Base-by-base conservation (phyloP, 1,140 invertebrate genomes). In the Euglossa dilemma region DNA sequence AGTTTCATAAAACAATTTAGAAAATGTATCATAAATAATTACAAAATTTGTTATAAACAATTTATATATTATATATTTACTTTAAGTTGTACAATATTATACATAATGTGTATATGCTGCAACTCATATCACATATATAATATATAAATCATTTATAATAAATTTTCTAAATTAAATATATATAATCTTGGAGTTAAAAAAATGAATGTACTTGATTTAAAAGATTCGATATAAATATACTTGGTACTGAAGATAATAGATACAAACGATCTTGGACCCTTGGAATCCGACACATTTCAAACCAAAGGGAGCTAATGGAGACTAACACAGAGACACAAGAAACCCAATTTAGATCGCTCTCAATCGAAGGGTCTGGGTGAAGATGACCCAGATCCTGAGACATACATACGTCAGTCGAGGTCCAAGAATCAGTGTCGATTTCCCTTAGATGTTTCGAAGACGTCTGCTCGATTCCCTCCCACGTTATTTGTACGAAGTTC, bases 331-430 rank as follows among this genome's bases (percentile, higher is more conserved):
- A 28, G 45, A 47, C 69, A 52, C 69, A 52, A 71, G 47, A 52
- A 71, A 71, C n/a, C 18, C 25, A 52, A 71, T 71, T 71, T 43
- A 28, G 45, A 71, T 71, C 69, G 23, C 6, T 71, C n/a, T 8
- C 11, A 50, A 20, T 36, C 50, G 11, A 4, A 11, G 67, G 63
- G 36, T 43, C 16, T 20, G 11, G 36, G 12, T 28, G 28, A 23
- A 47, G 50, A 50, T 71, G 70, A 54, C 50, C 50, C 14, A n/a
- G 12, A 71, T 71, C 6, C 25, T 23, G 12, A 28, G 8, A 54
- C 28, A 6, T 54, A 36, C 25, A 56, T 47, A 36, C 50, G 20
- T 54, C 50, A 36, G 9, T 23, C 47, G 14, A 71, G 70, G 6
- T 28, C 50, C 50, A 71, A 54, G 70, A 28, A 71, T 71, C 69